A percentile compares a stretch with the other conserved stretches of the same genome.
Evolutionary conservation across 2,888 invertebrate genomes (phyloP).

Genomic region (Antheraea yamamai): DNA sequence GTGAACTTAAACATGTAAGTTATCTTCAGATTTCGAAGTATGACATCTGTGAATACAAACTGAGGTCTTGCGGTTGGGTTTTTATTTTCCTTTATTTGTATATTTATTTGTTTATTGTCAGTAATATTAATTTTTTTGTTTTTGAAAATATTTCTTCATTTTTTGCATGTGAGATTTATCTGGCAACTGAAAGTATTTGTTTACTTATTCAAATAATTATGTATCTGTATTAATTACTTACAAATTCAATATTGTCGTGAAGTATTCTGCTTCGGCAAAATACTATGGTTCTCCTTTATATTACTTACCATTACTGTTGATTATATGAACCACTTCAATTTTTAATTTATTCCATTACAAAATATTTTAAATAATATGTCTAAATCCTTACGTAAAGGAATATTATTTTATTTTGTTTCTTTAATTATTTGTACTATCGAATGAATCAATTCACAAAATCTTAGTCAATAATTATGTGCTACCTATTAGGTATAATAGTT

Average conservation of each 20-base stretch:
- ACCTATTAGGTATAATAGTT: neutral
- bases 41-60: too few species aligned
- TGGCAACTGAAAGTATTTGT: neutral
- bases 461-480: neutral
- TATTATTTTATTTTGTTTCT: neutral
- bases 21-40: too few species aligned
- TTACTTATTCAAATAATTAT: neutral
- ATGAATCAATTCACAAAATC: neutral
- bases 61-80: too few species aligned
- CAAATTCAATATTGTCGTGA: slow-evolving; percentile 79
- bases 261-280: slow-evolving; percentile 59
- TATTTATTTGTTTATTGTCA: too few species aligned
- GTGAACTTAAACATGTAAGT: too few species aligned
- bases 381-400: neutral
- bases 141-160: neutral
- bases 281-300: slow-evolving; percentile 41
- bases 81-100: too few species aligned
- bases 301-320: slow-evolving; percentile 45
- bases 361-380: neutral
- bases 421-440: neutral
- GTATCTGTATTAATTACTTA: slow-evolving; percentile 24
- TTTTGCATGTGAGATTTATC: neutral
- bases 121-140: too few species aligned
- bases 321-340: neutral
- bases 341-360: neutral